phyloP scores from a whole-genome alignment of 2,797 vertebrate genomes.

The Antrozous pallidus region DNA sequence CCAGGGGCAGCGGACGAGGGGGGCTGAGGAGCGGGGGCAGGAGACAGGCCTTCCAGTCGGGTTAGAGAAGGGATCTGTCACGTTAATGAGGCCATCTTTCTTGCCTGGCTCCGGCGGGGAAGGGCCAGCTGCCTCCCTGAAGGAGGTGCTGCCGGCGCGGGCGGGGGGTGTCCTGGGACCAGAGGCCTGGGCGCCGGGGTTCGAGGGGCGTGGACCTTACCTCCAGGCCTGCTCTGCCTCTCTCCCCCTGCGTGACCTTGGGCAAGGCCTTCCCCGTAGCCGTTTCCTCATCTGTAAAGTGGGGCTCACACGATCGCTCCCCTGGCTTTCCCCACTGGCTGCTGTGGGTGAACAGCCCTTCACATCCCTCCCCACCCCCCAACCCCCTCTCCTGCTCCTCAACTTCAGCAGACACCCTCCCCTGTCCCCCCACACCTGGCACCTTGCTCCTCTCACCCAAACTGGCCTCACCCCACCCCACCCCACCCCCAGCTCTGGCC shows the following conservation, averaged over 20 bases:
- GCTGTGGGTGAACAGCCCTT: fast-evolving
- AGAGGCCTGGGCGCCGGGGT: background rate
- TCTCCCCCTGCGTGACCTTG: background rate
- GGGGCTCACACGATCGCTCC: background rate
- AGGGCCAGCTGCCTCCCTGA: constrained; percentile 51
- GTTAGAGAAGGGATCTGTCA: constrained; percentile 75
- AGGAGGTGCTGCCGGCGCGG: background rate
- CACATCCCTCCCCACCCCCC: fast-evolving
- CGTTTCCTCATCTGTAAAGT: background rate
- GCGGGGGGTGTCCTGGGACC: background rate
- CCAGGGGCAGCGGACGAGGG: fast-evolving
- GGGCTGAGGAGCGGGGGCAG: background rate
- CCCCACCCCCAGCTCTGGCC: background rate
- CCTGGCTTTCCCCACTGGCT: fast-evolving
- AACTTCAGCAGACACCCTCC: background rate
- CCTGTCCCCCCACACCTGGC: background rate
- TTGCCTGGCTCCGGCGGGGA: constrained; percentile 43
- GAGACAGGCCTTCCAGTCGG: constrained; percentile 63
- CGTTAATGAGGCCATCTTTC: constrained; percentile 77
- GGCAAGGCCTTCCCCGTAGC: background rate
- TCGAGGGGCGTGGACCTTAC: fast-evolving
- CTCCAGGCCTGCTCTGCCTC: background rate
- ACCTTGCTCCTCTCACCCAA: too few species aligned
- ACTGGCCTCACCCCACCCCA: background rate
- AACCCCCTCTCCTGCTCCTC: background rate